Evolutionary conservation across 2,888 invertebrate genomes (phyloP), one percentile per base, ranked within the genome.

Genomic region (Seira musarum): DNA sequence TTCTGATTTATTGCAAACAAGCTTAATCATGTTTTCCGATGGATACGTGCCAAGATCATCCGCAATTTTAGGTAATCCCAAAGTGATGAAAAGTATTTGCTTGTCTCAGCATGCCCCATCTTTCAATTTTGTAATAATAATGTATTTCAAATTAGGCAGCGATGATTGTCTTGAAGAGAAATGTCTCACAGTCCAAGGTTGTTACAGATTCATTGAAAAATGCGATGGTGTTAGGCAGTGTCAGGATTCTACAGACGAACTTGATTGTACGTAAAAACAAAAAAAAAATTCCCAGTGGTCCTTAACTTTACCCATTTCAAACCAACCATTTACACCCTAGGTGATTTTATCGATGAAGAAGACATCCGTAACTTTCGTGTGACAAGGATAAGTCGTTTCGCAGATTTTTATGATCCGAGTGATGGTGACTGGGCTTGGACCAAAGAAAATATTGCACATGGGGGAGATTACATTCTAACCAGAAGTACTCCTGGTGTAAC

Each of bases 1-100:
- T 83, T 88, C 90, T n/a, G 91, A 90, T 3, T 90, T 91, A 81
- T 87, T 88, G 88, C 89, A 88, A 83, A 75, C 85, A 68, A 90
- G 90, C 1, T 87, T 91, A 25, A 81, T 90, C 15, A 88, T 91
- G 1, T 88, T 91, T 83, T 90, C 91, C 3, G 90, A 91, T 88
- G 90, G 90, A 5, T 88, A 88, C 53, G 84, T 87, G 0, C 80
- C 83, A 8, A 65, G 80, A 24, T 71, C 79, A 10, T 82, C 85
- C 6, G 67, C 72, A 6, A 75, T 79, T 13, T 30, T 25, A 30
- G 30, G 69, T 66, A 66, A 13, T 6, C n/a, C n/a, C 49, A 13
- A 65, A 65, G 22, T 10, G 25, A 63, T 24, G 2, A 21, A 13
- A 25, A 10, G 24, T 66, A 10, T 2, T 25, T 66, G 24, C 46